These are phyloP conservation scores for Alviniconcha marisindica DNA, from an alignment of 1,140 invertebrate genomes.

Conservation along the genomic window DNA sequence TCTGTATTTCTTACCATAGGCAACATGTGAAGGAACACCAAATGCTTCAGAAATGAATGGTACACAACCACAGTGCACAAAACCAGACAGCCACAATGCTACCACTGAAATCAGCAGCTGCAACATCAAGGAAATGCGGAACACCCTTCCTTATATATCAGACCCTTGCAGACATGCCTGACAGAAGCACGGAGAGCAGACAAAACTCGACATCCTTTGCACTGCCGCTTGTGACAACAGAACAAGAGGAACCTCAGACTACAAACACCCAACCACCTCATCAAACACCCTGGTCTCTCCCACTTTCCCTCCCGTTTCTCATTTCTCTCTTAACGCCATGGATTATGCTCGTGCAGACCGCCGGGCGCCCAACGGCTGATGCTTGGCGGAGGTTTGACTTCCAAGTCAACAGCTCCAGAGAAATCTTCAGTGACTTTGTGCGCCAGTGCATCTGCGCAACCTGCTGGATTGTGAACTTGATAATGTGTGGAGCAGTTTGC, in stretches of 20 bases:
- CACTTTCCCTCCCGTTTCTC: neutral
- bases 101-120: neutral
- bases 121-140: neutral
- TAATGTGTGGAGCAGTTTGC: slow-evolving; percentile 14
- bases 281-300: neutral
- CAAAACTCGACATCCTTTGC: slow-evolving; percentile 19
- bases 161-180: slow-evolving; percentile 12
- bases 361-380: neutral
- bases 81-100: too few relatives aligned
- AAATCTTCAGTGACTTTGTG: slow-evolving; percentile 6
- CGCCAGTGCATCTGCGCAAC: neutral
- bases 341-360: slow-evolving; percentile 38
- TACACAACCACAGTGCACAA: too few relatives aligned
- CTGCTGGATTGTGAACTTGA: slow-evolving; percentile 11
- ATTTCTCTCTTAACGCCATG: neutral
- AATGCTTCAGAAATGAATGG: too few relatives aligned
- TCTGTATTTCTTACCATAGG: too few relatives aligned
- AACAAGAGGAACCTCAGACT: slow-evolving; percentile 3
- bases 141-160: neutral
- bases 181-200: slow-evolving; percentile 29
- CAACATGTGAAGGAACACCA: too few relatives aligned
- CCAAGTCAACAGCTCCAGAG: neutral
- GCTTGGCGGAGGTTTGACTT: neutral
- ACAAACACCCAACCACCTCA: slow-evolving; percentile 5
- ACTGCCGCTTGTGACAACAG: neutral